Evolutionary conservation across 1,140 invertebrate species (phyloP), one percentile per base, ranked within the genome.

Genomic region (Drosophila dunni): DNA sequence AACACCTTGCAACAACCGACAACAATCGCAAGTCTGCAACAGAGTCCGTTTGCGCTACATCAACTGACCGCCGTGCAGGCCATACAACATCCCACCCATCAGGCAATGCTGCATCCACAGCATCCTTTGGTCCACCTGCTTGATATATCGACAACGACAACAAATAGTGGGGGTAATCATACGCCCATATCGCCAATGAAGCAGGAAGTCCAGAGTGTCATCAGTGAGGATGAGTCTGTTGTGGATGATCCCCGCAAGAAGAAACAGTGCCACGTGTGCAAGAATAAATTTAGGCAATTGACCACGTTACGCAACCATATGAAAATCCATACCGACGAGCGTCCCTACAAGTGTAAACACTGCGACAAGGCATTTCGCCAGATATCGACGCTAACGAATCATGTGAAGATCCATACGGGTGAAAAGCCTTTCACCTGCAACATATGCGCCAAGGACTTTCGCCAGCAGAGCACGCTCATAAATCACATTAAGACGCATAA

Each of bases 401-500:
- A 92, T 69, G 88, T 92, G 20, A 92, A 92, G 75, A 92, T 92
- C 61, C 91, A 92, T 51, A 92, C 92, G 29, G 91, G 91, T 24
- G 91, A 92, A 51, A 92, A 92, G 70, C 91, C 91, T 7, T 92
- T 92, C 51, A 92, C 90, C 42, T 92, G 92, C 74, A 91, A 83
- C 46, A 91, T 88, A 6, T 92, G 92, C 77, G 83, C 81, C 24
- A 92, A 92, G 81, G 90, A 92, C 58, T 92, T 92, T 69, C 89
- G 91, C 33, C 91, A 92, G 53, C 90, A 90, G 63, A 92, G 90
- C 69, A 92, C 90, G 67, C 75, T 92, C 60, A 92, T 91, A 15
- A 92, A 92, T 54, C 91, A 92, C 72, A 89, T 92, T 44, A 92
- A 92, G 88, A 92, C 92, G 58, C 91, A 92, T 70, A 92, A 92